phyloP scores from a whole-genome alignment of 2,888 invertebrate genomes.

The Blastobasis lacticolella region DNA sequence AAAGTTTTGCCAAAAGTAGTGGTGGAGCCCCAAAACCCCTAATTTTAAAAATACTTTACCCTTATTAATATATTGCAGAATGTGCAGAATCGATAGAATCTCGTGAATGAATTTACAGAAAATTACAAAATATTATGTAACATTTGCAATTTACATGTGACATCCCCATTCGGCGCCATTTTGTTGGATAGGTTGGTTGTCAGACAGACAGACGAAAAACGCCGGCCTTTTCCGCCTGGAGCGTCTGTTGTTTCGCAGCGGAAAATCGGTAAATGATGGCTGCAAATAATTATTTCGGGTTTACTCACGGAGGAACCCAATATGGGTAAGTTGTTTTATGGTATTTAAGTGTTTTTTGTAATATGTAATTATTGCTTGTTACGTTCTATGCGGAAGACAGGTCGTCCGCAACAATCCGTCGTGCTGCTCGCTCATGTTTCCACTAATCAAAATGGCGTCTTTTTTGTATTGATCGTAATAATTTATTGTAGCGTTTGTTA shows the following conservation, averaged over 20 bases:
- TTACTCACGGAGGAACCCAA: constrained; percentile 94
- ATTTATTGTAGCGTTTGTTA: constrained; percentile 17
- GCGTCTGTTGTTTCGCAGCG: constrained; percentile 61
- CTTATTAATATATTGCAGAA: too few species aligned
- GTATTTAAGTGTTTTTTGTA: constrained; percentile 9
- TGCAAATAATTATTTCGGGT: constrained; percentile 96
- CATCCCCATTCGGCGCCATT: too few species aligned
- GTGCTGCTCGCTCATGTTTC: constrained; percentile 52
- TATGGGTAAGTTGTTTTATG: constrained; percentile 80
- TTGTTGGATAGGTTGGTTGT: too few species aligned
- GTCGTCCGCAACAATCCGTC: constrained; percentile 33
- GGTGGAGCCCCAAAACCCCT: too few species aligned
- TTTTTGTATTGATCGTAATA: constrained; percentile 49
- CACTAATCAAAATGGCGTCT: constrained; percentile 69
- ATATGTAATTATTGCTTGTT: background rate
- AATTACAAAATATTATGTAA: too few species aligned
- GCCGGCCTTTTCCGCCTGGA: constrained; percentile 65
- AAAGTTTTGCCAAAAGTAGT: too few species aligned
- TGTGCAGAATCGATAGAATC: too few species aligned
- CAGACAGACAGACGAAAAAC: constrained; percentile 25
- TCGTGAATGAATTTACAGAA: too few species aligned
- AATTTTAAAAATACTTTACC: too few species aligned
- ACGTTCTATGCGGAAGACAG: constrained; percentile 12
- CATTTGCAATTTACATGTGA: too few species aligned
- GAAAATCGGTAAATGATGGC: constrained; percentile 79